A percentile compares a stretch with the other conserved stretches of the same genome.
Evolutionary conservation across 1,140 invertebrate species (phyloP).

Genomic region (Dendrolimus kikuchii): DNA sequence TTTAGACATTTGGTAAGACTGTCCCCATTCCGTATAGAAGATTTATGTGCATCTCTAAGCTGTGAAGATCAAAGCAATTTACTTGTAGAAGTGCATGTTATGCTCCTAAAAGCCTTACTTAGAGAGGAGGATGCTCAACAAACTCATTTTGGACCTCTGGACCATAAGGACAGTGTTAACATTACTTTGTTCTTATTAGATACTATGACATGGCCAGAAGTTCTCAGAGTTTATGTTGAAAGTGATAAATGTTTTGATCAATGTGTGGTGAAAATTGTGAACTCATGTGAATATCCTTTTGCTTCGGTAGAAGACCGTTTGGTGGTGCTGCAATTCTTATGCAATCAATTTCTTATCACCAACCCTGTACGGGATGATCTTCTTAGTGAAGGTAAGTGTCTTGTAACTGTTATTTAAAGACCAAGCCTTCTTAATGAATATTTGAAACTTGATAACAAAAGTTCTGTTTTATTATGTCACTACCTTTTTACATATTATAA

Average conservation of each 20-base stretch:
- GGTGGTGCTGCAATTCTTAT: constrained; percentile 91
- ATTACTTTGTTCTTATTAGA: constrained; percentile 93
- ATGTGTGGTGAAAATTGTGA: constrained; percentile 78
- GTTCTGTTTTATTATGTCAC: too few relatives aligned
- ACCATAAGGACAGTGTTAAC: constrained; percentile 97
- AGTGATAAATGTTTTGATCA: constrained; percentile 88
- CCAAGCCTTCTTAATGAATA: neutral
- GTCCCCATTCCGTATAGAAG: constrained; percentile 96
- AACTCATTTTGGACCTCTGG: constrained; percentile 95
- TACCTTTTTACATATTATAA: too few relatives aligned
- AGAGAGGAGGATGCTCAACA: constrained; percentile 96
- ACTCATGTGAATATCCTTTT: constrained; percentile 91
- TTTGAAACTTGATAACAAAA: too few relatives aligned
- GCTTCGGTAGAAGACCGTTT: constrained; percentile 87
- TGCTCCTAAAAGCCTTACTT: constrained; percentile 91
- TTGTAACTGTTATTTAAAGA: neutral
- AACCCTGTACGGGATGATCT: constrained; percentile 94
- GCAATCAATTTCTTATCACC: constrained; percentile 95
- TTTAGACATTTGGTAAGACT: constrained; percentile 92
- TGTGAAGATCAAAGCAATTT: constrained; percentile 94
- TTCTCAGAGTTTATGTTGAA: constrained; percentile 89
- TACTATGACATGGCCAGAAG: constrained; percentile 95
- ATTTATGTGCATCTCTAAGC: constrained; percentile 93
- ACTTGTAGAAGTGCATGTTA: constrained; percentile 93
- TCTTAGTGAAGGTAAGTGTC: constrained; percentile 88